Base-by-base conservation (phyloP, 2,797 vertebrate species). In the Somateria mollissima region DNA sequence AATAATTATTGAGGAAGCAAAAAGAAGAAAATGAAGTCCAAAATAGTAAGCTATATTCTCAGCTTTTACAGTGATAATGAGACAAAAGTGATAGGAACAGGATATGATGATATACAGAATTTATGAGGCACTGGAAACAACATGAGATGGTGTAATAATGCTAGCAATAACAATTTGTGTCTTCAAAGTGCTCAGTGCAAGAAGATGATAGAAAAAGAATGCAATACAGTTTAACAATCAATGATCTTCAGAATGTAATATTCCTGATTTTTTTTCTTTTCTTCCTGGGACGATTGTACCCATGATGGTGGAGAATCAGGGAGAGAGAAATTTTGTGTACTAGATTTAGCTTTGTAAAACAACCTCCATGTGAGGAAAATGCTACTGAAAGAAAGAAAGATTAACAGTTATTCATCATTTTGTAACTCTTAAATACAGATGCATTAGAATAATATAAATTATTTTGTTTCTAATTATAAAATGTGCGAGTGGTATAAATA, bases 91-190 rank as follows among this genome's bases (percentile, higher is more conserved):
- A 91, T 43, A 96, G 27, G 61, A 91, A 87, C 64, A 74, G 75
- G 70, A 75, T 87, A 74, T 95, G 91, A 92, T 92, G 70, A 89
- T 79, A 53, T 25, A 69, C 4, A 84, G 84, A 95, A 95, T 95
- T 92, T 91, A 94, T 89, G 87, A 92, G 61, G 37, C 22, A 62
- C 82, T 92, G 72, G 92, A 95, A 96, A 92, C 70, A 90, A 79
- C 43, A 25, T 37, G 65, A 95, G 88, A 73, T 53, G 43, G 39
- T 87, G 88, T 71, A 96, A 77, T 96, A 91, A 95, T 24, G 45
- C 28, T 61, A 84, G 70, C 89, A 96, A 95, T 96, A 97, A 88
- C 95, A 94, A 77, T 97, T 93, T 90, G 86, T 92, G 94, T 95
- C 92, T 95, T 93, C 20, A 34, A 89, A 83, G 58, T 91, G 53